These are phyloP conservation scores for Spizaetus ornatus DNA, from an alignment of 2,113 vertebrate genomes.

Conservation along the genomic window DNA sequence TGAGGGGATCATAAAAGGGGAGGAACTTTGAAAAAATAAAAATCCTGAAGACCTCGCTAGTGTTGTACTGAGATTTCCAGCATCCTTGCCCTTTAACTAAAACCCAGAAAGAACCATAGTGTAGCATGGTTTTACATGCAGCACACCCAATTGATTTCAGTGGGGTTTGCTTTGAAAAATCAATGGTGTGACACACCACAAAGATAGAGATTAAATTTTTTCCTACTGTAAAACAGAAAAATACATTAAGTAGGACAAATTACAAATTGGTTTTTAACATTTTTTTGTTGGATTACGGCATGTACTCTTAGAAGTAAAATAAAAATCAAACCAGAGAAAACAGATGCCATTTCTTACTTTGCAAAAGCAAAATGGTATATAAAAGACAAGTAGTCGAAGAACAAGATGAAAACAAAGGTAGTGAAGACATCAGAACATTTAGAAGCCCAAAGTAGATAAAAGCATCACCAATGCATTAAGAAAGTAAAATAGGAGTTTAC, in stretches of 20 bases:
- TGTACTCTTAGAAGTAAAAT: not conserved
- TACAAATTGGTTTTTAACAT: not conserved
- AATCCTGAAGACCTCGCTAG: not conserved
- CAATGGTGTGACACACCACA: not conserved
- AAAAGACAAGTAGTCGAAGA: not conserved
- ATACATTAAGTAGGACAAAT: not conserved
- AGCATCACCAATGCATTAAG: not conserved
- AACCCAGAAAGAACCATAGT: not conserved
- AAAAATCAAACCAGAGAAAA: not conserved
- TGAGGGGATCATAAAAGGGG: constrained; percentile 1
- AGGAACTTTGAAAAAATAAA: not conserved
- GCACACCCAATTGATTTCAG: not conserved
- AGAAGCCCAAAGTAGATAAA: not conserved
- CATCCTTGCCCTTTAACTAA: not conserved
- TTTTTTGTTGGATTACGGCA: not conserved
- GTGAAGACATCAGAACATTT: not conserved
- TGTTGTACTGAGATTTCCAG: not conserved
- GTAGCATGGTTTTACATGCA: not conserved
- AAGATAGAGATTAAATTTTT: not conserved
- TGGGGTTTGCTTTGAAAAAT: constrained; percentile 5
- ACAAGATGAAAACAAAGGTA: not conserved
- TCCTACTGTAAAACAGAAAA: not conserved
- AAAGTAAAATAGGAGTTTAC: not conserved
- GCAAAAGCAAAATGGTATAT: not conserved
- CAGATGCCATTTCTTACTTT: not conserved